Evolutionary conservation across 2,888 invertebrate genomes (phyloP).

Genomic region (Drosophila kanekoi): DNA sequence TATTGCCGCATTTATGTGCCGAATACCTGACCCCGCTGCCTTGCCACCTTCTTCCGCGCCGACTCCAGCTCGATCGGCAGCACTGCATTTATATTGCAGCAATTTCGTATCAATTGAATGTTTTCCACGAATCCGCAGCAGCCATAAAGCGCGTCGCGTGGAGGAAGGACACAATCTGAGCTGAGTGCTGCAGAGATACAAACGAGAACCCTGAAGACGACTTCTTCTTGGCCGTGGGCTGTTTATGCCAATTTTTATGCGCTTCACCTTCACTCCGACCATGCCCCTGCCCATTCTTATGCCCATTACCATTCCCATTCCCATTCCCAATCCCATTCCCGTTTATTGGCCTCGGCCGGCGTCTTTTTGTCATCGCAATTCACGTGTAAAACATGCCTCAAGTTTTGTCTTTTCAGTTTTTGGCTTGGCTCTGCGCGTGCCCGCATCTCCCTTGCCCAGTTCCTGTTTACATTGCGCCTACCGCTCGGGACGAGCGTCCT

Average conservation of each 20-base stretch:
- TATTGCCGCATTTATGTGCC: constrained; percentile 65
- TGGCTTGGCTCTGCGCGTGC: constrained; percentile 32
- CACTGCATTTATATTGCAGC: constrained; percentile 79
- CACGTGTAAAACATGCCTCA: constrained; percentile 72
- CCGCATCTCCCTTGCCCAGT: constrained; percentile 43
- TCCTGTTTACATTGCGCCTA: constrained; percentile 52
- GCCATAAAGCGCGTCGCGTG: constrained; percentile 78
- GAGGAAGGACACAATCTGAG: constrained; percentile 49
- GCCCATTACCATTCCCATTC: constrained; percentile 14
- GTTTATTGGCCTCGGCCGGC: constrained; percentile 67
- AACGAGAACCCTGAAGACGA: constrained; percentile 31
- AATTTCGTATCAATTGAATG: constrained; percentile 79
- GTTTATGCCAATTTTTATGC: constrained; percentile 73
- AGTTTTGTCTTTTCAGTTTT: constrained; percentile 25
- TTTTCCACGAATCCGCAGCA: constrained; percentile 71
- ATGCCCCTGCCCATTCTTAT: constrained; percentile 18
- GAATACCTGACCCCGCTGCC: constrained; percentile 44
- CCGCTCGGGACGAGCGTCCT: not conserved
- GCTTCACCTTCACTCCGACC: constrained; percentile 71
- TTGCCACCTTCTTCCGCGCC: not conserved
- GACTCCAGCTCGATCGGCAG: constrained; percentile 67
- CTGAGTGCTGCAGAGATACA: not conserved
- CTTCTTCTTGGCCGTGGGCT: constrained; percentile 43
- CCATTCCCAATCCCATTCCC: constrained; percentile 32
- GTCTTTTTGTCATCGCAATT: constrained; percentile 73